These are phyloP conservation scores for Gambusia yucatana DNA, from an alignment of 2,797 vertebrate genomes.

Conservation along the genomic window DNA sequence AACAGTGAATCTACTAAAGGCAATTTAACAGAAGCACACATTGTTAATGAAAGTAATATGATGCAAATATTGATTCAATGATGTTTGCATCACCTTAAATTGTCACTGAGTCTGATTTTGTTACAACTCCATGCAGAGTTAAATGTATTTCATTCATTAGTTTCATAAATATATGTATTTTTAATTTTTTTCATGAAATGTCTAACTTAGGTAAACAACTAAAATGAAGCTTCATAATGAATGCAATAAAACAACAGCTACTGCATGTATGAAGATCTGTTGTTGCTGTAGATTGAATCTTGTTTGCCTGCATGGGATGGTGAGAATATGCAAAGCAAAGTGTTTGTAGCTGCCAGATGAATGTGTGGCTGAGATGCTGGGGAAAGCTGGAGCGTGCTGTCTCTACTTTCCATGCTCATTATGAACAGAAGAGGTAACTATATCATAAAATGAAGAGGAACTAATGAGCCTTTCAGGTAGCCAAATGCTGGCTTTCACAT, in stretches of 20 bases:
- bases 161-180: neutral
- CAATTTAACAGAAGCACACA: neutral
- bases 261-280: neutral
- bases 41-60: neutral
- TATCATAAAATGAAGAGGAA: slow-evolving; percentile 4
- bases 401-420: neutral
- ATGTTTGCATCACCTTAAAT: neutral
- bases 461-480: slow-evolving; percentile 9
- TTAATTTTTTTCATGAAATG: neutral
- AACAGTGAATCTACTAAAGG: neutral
- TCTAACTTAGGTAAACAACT: neutral
- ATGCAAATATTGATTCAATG: neutral
- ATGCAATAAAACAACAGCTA: neutral
- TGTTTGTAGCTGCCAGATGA: neutral
- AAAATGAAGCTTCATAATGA: neutral
- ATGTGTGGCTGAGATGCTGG: neutral
- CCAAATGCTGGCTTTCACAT: slow-evolving; percentile 6
- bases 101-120: neutral
- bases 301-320: neutral
- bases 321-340: slow-evolving; percentile 2
- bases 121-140: neutral
- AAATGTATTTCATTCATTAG: neutral
- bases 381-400: neutral
- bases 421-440: neutral
- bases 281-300: neutral